A percentile compares a stretch with the other conserved stretches of the same genome.
These are phyloP conservation scores for Dichetophora obliterata DNA, from an alignment of 2,888 invertebrate genomes.

Conservation along the genomic window DNA sequence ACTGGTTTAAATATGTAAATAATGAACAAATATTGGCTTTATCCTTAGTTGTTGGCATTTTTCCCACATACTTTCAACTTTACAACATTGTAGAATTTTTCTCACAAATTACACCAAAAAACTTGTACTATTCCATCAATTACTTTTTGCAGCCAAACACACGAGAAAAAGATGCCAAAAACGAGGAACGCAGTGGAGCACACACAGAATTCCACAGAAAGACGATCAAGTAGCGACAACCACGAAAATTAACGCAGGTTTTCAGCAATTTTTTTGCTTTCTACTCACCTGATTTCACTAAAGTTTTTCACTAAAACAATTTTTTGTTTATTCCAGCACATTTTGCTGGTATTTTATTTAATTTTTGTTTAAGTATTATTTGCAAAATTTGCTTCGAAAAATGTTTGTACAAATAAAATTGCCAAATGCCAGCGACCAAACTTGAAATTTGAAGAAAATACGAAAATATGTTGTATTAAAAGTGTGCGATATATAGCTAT, in stretches of 20 bases:
- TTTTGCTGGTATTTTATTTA: constrained; percentile 10
- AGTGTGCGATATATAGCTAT: background rate
- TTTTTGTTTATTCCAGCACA: background rate
- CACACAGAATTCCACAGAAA: constrained; percentile 6
- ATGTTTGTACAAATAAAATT: constrained; percentile 8
- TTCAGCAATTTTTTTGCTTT: background rate
- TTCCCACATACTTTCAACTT: background rate
- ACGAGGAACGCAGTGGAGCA: constrained; percentile 25
- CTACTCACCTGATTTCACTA: constrained; percentile 30
- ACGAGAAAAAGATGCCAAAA: constrained; percentile 30
- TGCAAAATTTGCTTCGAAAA: constrained; percentile 15
- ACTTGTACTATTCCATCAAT: too few relatives aligned
- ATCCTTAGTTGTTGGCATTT: too few relatives aligned
- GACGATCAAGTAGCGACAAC: background rate
- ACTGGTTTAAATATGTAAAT: too few relatives aligned
- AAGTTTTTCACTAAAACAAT: background rate
- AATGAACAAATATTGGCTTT: too few relatives aligned
- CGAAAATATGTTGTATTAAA: constrained; percentile 7
- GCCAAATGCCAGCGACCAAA: constrained; percentile 30
- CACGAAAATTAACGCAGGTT: constrained; percentile 13
- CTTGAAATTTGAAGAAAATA: constrained; percentile 29
- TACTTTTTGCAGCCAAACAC: background rate
- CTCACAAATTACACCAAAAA: background rate
- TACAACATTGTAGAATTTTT: background rate
- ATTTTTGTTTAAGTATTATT: constrained; percentile 12